Base-by-base conservation (phyloP, 1,140 invertebrate species). In the Condylostylus longicornis region DNA sequence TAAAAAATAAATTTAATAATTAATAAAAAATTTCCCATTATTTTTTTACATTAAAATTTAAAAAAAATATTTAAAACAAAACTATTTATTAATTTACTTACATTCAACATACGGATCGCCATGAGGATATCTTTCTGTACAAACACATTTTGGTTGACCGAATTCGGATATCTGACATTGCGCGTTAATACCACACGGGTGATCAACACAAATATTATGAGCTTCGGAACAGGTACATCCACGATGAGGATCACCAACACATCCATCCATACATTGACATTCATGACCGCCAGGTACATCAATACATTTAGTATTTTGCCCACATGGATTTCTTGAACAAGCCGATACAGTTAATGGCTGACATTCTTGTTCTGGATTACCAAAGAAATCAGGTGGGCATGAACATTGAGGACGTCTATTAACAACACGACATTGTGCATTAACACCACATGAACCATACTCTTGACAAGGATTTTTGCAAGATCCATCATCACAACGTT, bases 91-190 rank as follows among this genome's bases (percentile, higher is more conserved):
- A 27, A n/a, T 10, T 18, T 33, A 65, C 72, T 75, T 71, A 87
- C 86, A 90, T 72, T 82, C 73, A 44, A 77, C 72, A 45, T 77
- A 74, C 9, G 86, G 82, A 70, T 93, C 81, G 28, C 87, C 87
- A 33, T 74, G 67, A 19, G 84, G 83, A 60, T 72, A 82, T 48
- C 77, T 74, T 12, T 72, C 59, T 29, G 84, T 84, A 54, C 87
- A 93, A 53, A 78, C 83, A 51, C 88, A 93, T 49, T 82, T 72
- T 1, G 82, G 70, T 43, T 74, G 66, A 34, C 69, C 68, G 38
- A 70, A 68, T 29, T 71, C 64, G 18, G 73, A 62, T 19, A 83
- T 70, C 40, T 73, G 70, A 54, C 88, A 93, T 15, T 74, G 69
- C 5, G 87, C 85, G 49, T 86, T 82, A 9, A 71, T 62, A n/a